phyloP scores from a whole-genome alignment of 2,797 vertebrate species.

The Myripristis murdjan region DNA sequence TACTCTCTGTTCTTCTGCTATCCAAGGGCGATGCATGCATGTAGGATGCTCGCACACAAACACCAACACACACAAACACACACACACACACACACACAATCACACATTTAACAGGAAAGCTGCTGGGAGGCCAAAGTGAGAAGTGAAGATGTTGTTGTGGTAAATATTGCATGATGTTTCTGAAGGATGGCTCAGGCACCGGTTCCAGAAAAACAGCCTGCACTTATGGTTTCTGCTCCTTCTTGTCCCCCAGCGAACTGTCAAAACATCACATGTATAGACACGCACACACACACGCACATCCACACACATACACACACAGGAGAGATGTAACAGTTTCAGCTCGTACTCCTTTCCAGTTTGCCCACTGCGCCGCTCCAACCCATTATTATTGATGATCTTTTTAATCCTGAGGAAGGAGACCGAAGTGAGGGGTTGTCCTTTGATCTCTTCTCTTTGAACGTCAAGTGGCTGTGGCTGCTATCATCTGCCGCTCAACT shows the following conservation, averaged over 20 bases:
- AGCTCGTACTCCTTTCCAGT: constrained; percentile 40
- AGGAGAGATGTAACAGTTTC: constrained; percentile 55
- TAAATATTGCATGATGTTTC: constrained; percentile 77
- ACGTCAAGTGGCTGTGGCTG: constrained; percentile 64
- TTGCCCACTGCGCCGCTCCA: constrained; percentile 56
- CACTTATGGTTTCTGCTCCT: constrained; percentile 55
- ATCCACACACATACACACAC: constrained; percentile 18
- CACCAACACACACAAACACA: background rate
- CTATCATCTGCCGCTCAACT: constrained; percentile 41
- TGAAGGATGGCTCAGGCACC: constrained; percentile 49
- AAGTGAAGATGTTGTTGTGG: constrained; percentile 63
- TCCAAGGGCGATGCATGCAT: constrained; percentile 9
- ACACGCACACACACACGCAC: constrained; percentile 11
- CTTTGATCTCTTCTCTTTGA: constrained; percentile 82
- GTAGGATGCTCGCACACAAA: background rate
- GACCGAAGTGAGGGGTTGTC: constrained; percentile 51
- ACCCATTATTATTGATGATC: constrained; percentile 80
- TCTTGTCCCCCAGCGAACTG: constrained; percentile 55
- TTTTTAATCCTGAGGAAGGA: constrained; percentile 75
- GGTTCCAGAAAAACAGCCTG: constrained; percentile 47
- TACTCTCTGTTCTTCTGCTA: constrained; percentile 22
- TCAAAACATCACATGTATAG: constrained; percentile 43
- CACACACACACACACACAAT: constrained; percentile 5
- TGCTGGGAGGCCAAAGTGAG: constrained; percentile 56
- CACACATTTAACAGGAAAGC: constrained; percentile 51